Percentiles rank a stretch among this genome's conserved stretches.
Evolutionary conservation across 2,113 vertebrate species (phyloP).

Genomic region (Campylomormyrus tamandua): DNA sequence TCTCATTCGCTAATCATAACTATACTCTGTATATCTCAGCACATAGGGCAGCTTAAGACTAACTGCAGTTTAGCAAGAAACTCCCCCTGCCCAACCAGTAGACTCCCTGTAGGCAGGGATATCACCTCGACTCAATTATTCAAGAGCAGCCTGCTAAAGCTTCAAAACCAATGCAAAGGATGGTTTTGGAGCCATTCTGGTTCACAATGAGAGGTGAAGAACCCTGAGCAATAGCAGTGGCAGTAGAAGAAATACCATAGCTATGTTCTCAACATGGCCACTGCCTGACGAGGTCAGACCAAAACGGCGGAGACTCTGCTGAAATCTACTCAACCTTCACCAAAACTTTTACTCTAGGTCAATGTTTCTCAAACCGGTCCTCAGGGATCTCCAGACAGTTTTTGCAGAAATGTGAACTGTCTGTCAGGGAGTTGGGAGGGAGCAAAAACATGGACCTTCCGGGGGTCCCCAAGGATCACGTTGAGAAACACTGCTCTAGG

Average conservation of each 20-base stretch:
- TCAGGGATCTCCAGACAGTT: not conserved
- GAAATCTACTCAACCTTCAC: not conserved
- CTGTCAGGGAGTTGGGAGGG: not conserved
- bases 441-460: not conserved
- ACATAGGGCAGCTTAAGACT: not conserved
- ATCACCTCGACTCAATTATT: not conserved
- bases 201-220: not conserved
- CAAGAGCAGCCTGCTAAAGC: not conserved
- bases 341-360: not conserved
- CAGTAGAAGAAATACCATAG: not conserved
- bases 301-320: not conserved
- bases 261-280: not conserved
- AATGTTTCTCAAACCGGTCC: not conserved
- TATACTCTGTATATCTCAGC: not conserved
- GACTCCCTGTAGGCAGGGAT: not conserved
- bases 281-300: not conserved
- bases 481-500: not conserved
- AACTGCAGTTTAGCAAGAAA: not conserved
- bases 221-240: not conserved
- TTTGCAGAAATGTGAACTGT: not conserved
- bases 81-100: not conserved
- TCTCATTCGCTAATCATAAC: not conserved
- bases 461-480: not conserved
- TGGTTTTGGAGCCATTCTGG: not conserved
- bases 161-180: not conserved